Evolutionary conservation across 2,888 invertebrate genomes (phyloP), one percentile per base, ranked within the genome.

Genomic region (Ophion ellenae): DNA sequence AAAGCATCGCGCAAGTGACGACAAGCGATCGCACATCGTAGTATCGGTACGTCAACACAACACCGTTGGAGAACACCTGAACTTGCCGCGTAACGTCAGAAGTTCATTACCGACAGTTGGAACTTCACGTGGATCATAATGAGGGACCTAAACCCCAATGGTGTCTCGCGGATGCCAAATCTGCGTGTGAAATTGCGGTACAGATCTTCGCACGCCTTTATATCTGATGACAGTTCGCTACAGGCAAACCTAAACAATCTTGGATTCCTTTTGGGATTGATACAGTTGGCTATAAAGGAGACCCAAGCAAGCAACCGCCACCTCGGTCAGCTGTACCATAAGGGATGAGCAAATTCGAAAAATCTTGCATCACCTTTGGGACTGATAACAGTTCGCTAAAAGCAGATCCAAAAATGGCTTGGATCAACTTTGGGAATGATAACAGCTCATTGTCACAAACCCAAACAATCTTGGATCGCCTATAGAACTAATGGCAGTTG

Each of bases 1-100:
- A 53, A 14, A 14, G 17, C 17, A 5, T 5, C 53, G 17, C 69
- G 66, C 69, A 36, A 70, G 45, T 63, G 17, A 53, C 63, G 28
- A 73, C 87, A 82, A 80, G 83, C 47, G 47, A 82, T 75, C 61
- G 76, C 84, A 83, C 17, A 53, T 53, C 17, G 53, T 17, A 53
- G 53, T 53, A 53, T 53, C 53, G 17, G 53, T 5, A 5, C 14
- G 17, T 17, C 53, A 5, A 5, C 17, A 5, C 53, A 53, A 14
- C 53, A 53, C 5, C 53, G 5, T 4, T 53, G 4, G 53, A 53
- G 17, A 17, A 53, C 17, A 14, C 53, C 11, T 5, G 4, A 53
- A 17, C 14, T 14, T 17, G 14, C 17, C 14, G 5, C 14, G 53
- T 11, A 17, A 53, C 17, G 53, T 53, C 14, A 0, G 14, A 17